Percentiles rank a stretch among this genome's conserved stretches.
Conservation (phyloP, 1,140 invertebrate species). For the Paraescarpia echinospica region DNA sequence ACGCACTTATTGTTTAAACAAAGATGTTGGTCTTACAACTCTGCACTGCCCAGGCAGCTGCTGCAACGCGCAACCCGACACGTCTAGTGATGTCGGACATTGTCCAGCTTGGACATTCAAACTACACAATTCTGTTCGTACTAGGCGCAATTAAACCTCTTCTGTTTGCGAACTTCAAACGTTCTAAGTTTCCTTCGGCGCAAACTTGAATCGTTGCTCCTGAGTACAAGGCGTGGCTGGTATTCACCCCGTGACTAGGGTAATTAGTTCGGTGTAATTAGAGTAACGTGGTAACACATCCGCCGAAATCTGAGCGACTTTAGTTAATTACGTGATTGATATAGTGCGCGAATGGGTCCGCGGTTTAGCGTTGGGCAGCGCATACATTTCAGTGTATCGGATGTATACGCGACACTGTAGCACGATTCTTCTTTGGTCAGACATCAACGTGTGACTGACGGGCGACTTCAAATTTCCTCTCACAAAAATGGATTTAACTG, state of each 20-base stretch:
- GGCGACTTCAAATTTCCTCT: no score
- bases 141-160: background rate
- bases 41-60: background rate
- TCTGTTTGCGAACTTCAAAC: background rate
- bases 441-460: no score
- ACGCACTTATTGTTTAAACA: background rate
- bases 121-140: background rate
- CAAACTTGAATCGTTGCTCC: background rate
- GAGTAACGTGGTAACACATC: background rate
- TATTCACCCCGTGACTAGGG: background rate
- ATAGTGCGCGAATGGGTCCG: background rate
- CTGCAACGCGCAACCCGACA: background rate
- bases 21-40: background rate
- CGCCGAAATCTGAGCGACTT: background rate
- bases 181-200: background rate
- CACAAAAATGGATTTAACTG: no score
- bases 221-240: background rate
- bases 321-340: background rate
- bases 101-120: background rate
- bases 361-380: background rate
- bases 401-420: no score
- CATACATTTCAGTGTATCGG: no score
- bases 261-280: background rate
- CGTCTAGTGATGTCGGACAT: background rate
- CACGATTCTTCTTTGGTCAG: no score